Conservation (phyloP, 2,113 vertebrate genomes). For the Malurus elegans region DNA sequence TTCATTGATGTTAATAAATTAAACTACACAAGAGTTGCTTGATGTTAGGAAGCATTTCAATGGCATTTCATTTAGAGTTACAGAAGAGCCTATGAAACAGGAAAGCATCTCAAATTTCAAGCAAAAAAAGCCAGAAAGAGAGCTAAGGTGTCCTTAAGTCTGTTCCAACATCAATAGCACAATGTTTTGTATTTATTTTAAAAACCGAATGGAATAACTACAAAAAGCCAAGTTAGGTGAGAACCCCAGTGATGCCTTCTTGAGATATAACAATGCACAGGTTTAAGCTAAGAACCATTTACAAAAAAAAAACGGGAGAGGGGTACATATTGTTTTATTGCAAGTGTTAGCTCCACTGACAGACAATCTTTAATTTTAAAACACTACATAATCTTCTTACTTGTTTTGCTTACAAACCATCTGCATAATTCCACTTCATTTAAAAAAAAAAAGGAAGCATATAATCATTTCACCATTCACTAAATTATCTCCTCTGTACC, state of each 20-base stretch:
- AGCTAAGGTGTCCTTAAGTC: background rate
- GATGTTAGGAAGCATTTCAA: background rate
- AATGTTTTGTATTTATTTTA: background rate
- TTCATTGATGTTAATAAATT: background rate
- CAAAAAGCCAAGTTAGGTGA: background rate
- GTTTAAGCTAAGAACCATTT: background rate
- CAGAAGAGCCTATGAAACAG: background rate
- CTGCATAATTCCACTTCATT: conserved; percentile 12
- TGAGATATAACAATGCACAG: background rate
- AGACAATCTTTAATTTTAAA: background rate
- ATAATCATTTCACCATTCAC: background rate
- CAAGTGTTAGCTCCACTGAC: background rate
- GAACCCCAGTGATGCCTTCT: background rate
- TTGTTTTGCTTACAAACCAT: conserved; percentile 3
- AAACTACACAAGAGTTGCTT: background rate
- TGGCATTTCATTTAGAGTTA: background rate
- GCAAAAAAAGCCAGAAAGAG: background rate
- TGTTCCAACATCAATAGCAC: background rate
- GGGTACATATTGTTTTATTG: background rate
- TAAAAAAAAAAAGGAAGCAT: conserved; percentile 35
- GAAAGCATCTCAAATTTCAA: background rate
- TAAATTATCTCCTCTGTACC: conserved; percentile 1
- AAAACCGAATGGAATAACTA: background rate
- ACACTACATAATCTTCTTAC: background rate
- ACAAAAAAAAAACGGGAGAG: background rate